Evolutionary conservation across 2,797 vertebrate genomes (phyloP), one percentile per base, ranked within the genome.

Genomic region (Sebastes cheni): DNA sequence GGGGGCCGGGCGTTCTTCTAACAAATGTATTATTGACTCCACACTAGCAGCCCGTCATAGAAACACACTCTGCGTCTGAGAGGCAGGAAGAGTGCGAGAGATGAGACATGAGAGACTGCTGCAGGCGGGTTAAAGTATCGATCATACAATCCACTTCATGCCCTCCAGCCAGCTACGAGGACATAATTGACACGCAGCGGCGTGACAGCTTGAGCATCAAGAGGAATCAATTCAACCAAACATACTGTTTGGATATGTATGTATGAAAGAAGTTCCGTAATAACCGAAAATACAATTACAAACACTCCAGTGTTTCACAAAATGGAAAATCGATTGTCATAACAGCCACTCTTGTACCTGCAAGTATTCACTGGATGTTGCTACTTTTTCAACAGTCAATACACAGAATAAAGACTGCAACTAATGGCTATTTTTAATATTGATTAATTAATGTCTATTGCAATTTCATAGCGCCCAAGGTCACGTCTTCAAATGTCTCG

Each of bases 21-120:
- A 92, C 91, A 87, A 95, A 94, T 90, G 81, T 76, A 75, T 91
- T 95, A 95, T 94, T 91, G 93, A 95, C 93, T 91, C 76, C 76
- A 66, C 83, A 34, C 58, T 56, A 86, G 87, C 86, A 87, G 80
- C 80, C 82, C 64, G 81, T 88, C 87, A 77, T 42, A 92, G 80
- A 84, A 91, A 89, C 55, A 77, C 77, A 80, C 67, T 60, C 42
- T 25, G 59, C 73, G 46, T 85, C 74, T 36, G 64, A 84, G 69
- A 77, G 68, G 73, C 77, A 72, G 52, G 58, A 55, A 3, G 70
- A 77, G 72, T 30, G 78, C 25, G 69, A 83, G 78, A 60, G 84
- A 84, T 25, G 85, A 86, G 79, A 87, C 25, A 34, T 59, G 69
- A 86, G 75, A 70, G 74, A 65, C 77, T 68, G 65, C 74, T 46